Percentiles rank a stretch among this genome's conserved stretches.
These are phyloP conservation scores for Drosophila bifasciata DNA, from an alignment of 1,140 invertebrate species.

Conservation along the genomic window DNA sequence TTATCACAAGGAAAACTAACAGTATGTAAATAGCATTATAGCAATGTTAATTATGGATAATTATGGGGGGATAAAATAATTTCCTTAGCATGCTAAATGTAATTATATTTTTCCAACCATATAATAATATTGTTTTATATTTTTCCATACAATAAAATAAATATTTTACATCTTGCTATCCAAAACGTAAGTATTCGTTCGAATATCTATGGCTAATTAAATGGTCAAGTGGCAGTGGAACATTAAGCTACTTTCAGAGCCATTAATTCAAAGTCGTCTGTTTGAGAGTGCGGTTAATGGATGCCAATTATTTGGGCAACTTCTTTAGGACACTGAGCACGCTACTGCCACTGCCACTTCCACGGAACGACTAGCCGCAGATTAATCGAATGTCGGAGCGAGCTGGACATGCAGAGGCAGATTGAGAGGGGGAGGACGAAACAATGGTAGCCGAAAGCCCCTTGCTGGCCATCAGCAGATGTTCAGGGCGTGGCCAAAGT, in stretches of 20 bases:
- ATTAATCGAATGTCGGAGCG: conserved; percentile 36
- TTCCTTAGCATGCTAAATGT: too few species aligned
- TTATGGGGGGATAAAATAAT: too few species aligned
- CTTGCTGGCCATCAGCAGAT: conserved; percentile 39
- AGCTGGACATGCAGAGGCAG: conserved; percentile 5
- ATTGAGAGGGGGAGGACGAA: background rate
- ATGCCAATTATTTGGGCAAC: conserved; percentile 56
- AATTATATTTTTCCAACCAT: too few species aligned
- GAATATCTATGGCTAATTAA: conserved; percentile 16
- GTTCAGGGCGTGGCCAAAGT: conserved; percentile 53
- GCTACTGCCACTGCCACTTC: conserved; percentile 3
- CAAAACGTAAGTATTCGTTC: too few species aligned
- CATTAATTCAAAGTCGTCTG: conserved; percentile 39
- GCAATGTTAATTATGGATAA: too few species aligned
- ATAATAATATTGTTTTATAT: too few species aligned
- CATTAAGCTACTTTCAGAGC: conserved; percentile 35
- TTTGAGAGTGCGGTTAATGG: conserved; percentile 56
- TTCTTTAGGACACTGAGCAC: conserved; percentile 21
- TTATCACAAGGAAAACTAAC: too few species aligned
- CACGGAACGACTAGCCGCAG: background rate
- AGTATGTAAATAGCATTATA: too few species aligned
- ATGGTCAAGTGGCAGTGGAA: conserved; percentile 29
- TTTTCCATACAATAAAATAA: too few species aligned
- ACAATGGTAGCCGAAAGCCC: background rate
- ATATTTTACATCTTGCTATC: too few species aligned